Percentiles rank a stretch among this genome's conserved stretches.
Evolutionary conservation across 2,113 vertebrate genomes (phyloP).

Genomic region (Motacilla alba): DNA sequence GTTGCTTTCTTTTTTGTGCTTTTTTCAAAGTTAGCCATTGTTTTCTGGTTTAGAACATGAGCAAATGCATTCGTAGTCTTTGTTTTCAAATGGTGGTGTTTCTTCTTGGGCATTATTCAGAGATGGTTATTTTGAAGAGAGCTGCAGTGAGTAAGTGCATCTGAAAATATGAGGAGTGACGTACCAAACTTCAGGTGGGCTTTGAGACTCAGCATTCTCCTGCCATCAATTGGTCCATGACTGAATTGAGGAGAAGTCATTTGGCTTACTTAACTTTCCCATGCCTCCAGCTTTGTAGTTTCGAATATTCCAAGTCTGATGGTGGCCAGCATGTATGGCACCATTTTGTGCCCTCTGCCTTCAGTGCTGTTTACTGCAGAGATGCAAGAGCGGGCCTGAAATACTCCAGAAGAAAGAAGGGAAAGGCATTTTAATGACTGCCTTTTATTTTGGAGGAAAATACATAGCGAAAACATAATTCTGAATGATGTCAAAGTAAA

Average conservation of each 20-base stretch:
- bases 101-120: not conserved
- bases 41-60: not conserved
- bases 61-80: not conserved
- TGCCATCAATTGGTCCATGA: fast-evolving
- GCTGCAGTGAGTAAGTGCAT: not conserved
- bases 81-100: not conserved
- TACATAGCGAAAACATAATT: not conserved
- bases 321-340: not conserved
- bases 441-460: not conserved
- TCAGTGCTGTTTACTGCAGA: not conserved
- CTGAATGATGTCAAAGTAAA: not conserved
- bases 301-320: fast-evolving
- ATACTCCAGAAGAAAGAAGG: not conserved
- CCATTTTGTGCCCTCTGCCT: not conserved
- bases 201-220: not conserved
- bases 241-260: not conserved
- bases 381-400: not conserved
- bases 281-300: not conserved
- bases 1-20: not conserved
- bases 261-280: not conserved
- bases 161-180: not conserved
- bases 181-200: not conserved
- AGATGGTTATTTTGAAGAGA: not conserved
- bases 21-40: not conserved
- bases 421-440: not conserved